phyloP scores from a whole-genome alignment of 2,888 invertebrate species.

The Drosophila siamana region DNA sequence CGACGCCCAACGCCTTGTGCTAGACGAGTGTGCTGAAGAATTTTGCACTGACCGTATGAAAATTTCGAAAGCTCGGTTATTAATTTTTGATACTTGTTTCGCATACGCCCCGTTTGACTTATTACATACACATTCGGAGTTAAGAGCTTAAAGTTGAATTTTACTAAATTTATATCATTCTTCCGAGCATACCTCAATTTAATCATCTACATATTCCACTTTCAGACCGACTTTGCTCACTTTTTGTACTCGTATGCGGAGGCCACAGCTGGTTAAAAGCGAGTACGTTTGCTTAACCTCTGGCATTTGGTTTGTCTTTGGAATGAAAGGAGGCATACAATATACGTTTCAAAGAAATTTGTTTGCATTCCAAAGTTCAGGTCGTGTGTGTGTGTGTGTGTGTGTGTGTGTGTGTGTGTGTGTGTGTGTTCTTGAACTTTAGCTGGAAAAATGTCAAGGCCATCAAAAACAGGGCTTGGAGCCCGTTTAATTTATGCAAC shows the following conservation, averaged over 20 bases:
- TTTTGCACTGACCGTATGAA: conserved; percentile 38
- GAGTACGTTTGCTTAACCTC: conserved; percentile 37
- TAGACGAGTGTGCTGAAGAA: conserved; percentile 13
- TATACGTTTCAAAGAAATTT: conserved; percentile 33
- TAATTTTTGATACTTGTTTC: conserved; percentile 37
- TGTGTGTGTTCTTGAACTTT: conserved; percentile 50
- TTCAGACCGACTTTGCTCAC: not conserved
- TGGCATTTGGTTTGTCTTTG: conserved; percentile 30
- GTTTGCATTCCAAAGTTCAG: conserved; percentile 23
- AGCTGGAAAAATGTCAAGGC: conserved; percentile 37
- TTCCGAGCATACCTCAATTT: not conserved
- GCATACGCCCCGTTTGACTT: conserved; percentile 28
- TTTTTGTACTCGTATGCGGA: not conserved
- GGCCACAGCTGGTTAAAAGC: conserved; percentile 13
- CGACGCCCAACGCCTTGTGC: no score
- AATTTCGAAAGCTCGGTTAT: conserved; percentile 29
- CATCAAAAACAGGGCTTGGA: not conserved
- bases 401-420: conserved; percentile 14
- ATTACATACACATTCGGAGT: conserved; percentile 7
- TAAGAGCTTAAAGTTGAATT: conserved; percentile 1
- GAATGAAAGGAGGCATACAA: conserved; percentile 17
- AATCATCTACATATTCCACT: not conserved
- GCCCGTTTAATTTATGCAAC: conserved; percentile 15
- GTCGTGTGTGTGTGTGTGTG: conserved; percentile 14
- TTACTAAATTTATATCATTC: not conserved